phyloP scores from a whole-genome alignment of 2,113 vertebrate species.

The Nibea coibor region DNA sequence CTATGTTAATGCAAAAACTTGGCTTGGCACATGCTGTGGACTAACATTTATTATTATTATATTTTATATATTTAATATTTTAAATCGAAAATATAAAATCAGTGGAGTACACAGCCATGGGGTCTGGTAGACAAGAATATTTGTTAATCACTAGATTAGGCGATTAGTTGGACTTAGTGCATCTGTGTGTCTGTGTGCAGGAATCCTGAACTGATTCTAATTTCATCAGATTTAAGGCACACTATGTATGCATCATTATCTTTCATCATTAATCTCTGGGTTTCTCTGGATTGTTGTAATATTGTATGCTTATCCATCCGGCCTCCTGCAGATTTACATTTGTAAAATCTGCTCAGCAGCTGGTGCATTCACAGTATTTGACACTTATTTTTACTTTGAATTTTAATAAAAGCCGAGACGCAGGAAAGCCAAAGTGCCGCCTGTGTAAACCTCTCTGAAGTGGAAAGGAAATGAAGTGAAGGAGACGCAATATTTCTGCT shows the following conservation, averaged over 20 bases:
- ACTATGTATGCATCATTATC: neutral
- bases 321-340: neutral
- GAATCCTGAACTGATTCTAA: neutral
- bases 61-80: too few species aligned
- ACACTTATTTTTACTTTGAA: neutral
- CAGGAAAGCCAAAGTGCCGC: constrained; percentile 5
- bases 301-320: neutral
- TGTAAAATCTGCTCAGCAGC: neutral
- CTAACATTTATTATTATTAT: too few species aligned
- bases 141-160: neutral
- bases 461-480: constrained; percentile 28
- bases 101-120: neutral
- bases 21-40: neutral
- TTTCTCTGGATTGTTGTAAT: neutral
- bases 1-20: too few species aligned
- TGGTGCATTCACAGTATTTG: neutral
- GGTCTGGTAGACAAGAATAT: neutral
- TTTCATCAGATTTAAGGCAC: neutral
- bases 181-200: neutral
- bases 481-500: constrained; percentile 36
- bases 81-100: neutral
- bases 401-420: neutral
- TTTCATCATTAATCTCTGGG: neutral
- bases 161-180: neutral
- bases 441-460: constrained; percentile 19